Base-by-base conservation (phyloP, 1,140 invertebrate genomes). In the Samia ricini region DNA sequence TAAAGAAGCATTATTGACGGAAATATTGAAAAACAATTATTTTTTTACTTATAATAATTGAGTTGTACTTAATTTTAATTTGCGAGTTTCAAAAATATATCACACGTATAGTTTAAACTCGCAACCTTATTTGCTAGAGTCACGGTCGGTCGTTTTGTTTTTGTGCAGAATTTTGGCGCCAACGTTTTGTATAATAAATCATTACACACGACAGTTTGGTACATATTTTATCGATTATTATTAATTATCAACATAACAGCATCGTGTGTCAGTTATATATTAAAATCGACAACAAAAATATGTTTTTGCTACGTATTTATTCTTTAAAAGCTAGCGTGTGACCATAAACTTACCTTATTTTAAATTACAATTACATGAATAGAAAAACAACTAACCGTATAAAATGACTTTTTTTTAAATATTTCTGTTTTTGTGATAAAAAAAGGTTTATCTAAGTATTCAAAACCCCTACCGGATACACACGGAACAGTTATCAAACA, bases 151-250 rank as follows among this genome's bases (percentile, higher is more conserved):
- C 83, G 78, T 63, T 63, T 62, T 52, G 72, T 86, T 88, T 88
- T 86, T 86, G 77, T 66, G 74, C 71, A 75, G 76, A 86, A 86
- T 88, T 86, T 88, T 81, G 83, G 85, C 85, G 85, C 85, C 85
- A 83, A 83, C 81, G 70, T 69, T 74, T 71, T 66, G 75, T 71
- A 72, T 69, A 76, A 82, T 76, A 65, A 70, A 81, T 80, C 71
- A 76, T 71, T 69, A 72, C 48, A 64, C 68, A 63, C 52, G 66
- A 8, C 29, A 36, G 29, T 33, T 57, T n/a, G n/a, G n/a, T 57
- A 56, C 23, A 21, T 15, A 57, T 18, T 8, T 54, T 60, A 61
- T 59, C 62, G 62, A 64, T 68, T 57, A 71, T 74, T 54, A 63
- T 66, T 63, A n/a, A 63, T 66, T 63, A 52, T 56, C 36, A 20